Evolutionary conservation across 2,113 vertebrate genomes (phyloP).

Genomic region (Miniopterus natalensis): DNA sequence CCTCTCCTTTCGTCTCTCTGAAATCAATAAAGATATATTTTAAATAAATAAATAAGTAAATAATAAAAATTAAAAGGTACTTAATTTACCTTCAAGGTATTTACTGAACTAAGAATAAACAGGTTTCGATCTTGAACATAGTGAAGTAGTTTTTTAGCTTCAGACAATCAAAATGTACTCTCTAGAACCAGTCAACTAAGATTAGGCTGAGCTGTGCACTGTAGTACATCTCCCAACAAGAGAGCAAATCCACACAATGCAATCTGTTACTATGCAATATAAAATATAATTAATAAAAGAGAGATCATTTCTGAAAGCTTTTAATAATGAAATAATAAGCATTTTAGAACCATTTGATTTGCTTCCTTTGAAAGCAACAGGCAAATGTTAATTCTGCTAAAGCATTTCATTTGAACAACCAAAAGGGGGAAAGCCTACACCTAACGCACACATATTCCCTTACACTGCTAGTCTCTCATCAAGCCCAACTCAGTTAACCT

Average conservation of each 20-base stretch:
- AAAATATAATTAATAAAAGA: conserved; percentile 27
- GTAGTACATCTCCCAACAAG: neutral
- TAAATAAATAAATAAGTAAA: too few species aligned
- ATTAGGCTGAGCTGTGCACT: neutral
- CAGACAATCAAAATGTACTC: conserved; percentile 22
- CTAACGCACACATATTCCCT: neutral
- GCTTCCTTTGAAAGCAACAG: conserved; percentile 47
- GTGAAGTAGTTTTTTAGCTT: neutral
- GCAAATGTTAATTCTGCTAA: conserved; percentile 44
- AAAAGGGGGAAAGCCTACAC: neutral
- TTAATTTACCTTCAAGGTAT: conserved; percentile 43
- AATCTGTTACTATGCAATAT: neutral
- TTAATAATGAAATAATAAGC: neutral
- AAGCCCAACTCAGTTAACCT: conserved; percentile 80
- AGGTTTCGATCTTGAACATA: neutral
- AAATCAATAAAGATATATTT: too few species aligned
- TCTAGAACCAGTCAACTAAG: neutral
- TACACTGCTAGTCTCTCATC: conserved; percentile 58
- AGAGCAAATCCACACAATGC: neutral
- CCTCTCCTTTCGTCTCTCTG: too few species aligned
- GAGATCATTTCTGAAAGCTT: conserved; percentile 15
- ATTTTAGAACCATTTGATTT: conserved; percentile 49
- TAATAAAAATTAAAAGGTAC: conserved; percentile 25
- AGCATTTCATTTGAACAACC: neutral
- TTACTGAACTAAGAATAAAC: conserved; percentile 27